Percentiles rank a stretch among this genome's conserved stretches.
Conservation (phyloP, 2,113 vertebrate species). For the Phasianus colchicus region DNA sequence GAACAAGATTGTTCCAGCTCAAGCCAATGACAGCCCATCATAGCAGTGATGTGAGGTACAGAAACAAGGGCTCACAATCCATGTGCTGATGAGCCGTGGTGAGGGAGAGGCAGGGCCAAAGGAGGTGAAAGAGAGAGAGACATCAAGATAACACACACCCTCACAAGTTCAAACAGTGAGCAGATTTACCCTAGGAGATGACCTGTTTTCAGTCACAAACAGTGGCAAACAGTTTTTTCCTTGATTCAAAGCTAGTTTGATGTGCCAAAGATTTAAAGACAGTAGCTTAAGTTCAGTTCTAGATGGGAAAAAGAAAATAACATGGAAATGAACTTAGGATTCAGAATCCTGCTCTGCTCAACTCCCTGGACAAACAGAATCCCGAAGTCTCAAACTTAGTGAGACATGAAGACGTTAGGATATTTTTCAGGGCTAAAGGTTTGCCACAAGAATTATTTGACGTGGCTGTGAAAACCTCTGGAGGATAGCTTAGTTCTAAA, state of each 20-base stretch:
- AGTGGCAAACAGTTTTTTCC: background rate
- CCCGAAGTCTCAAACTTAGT: background rate
- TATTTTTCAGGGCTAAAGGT: background rate
- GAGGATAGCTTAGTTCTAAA: background rate
- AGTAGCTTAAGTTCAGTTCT: background rate
- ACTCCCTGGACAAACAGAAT: background rate
- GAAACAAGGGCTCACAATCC: background rate
- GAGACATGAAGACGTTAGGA: background rate
- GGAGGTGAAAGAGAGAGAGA: background rate
- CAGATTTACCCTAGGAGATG: background rate
- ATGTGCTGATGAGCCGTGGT: fast-evolving
- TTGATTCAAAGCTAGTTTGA: background rate
- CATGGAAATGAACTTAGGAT: background rate
- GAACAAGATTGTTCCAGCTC: background rate
- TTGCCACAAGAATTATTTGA: background rate
- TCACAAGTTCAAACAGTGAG: background rate
- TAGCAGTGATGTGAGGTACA: background rate
- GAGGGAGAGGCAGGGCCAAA: fast-evolving
- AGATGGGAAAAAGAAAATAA: background rate
- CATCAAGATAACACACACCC: background rate
- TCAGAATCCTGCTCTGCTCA: background rate
- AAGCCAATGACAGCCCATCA: background rate
- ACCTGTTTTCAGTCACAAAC: fast-evolving
- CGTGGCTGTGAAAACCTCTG: background rate
- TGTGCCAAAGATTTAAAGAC: background rate